Evolutionary conservation across 2,113 vertebrate species (phyloP).

Genomic region (Sterrhoptilus dennistouni): DNA sequence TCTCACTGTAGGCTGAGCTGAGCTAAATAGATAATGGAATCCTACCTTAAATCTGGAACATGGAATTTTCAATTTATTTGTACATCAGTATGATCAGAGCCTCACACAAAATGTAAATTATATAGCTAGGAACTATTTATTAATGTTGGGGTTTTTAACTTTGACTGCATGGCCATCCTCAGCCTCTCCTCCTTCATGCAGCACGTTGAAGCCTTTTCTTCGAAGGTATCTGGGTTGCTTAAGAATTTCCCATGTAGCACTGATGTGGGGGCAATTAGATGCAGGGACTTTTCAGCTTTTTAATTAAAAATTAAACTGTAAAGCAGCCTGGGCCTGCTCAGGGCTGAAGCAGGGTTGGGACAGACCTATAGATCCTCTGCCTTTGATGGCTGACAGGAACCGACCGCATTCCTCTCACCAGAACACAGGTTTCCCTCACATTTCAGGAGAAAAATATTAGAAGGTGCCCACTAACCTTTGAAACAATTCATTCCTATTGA

Average conservation of each 20-base stretch:
- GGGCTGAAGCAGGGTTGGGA: neutral
- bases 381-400: neutral
- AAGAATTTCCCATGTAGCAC: neutral
- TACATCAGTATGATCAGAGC: neutral
- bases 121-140: neutral
- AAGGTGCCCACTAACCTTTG: neutral
- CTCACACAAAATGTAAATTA: neutral
- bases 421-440: neutral
- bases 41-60: neutral
- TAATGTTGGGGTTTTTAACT: neutral
- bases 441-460: neutral
- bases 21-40: neutral
- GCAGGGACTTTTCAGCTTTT: neutral
- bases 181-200: neutral
- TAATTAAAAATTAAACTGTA: neutral
- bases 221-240: neutral
- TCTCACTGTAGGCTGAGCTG: neutral
- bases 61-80: neutral
- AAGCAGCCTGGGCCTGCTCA: neutral
- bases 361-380: neutral
- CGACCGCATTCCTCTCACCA: rapidly evolving
- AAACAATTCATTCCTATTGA: neutral
- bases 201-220: neutral
- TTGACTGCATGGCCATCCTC: neutral
- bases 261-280: neutral